phyloP scores from a whole-genome alignment of 2,113 vertebrate species.

The Opisthocomus hoazin region DNA sequence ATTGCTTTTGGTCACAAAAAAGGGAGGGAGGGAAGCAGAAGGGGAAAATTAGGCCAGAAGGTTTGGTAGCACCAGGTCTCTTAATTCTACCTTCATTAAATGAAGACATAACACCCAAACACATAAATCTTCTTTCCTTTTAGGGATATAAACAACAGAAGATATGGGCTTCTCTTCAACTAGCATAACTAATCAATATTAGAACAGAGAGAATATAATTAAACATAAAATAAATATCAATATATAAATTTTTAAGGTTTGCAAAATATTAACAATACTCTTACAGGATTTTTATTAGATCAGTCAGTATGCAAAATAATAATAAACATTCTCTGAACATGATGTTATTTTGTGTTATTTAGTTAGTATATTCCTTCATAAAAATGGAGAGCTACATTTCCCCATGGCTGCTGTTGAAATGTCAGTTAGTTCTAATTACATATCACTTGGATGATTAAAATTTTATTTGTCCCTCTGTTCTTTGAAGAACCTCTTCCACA shows the following conservation, averaged over 20 bases:
- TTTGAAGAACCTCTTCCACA: not conserved
- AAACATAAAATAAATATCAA: too few species aligned
- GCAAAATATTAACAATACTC: not conserved
- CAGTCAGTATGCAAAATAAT: not conserved
- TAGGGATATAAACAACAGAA: not conserved
- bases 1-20: not conserved
- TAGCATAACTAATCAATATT: not conserved
- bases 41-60: not conserved
- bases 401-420: not conserved
- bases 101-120: not conserved
- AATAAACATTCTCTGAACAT: not conserved
- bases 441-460: not conserved
- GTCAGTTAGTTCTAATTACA: not conserved
- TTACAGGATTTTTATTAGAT: not conserved
- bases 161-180: not conserved
- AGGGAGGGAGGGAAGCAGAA: not conserved
- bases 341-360: not conserved
- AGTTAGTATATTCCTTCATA: not conserved
- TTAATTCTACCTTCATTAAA: not conserved
- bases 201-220: not conserved
- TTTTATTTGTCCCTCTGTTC: not conserved
- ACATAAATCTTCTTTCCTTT: not conserved
- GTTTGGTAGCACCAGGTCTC: not conserved
- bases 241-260: not conserved
- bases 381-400: not conserved